A percentile compares a stretch with the other conserved stretches of the same genome.
phyloP scores from a whole-genome alignment of 2,797 vertebrate genomes.

The Chromis chromis region DNA sequence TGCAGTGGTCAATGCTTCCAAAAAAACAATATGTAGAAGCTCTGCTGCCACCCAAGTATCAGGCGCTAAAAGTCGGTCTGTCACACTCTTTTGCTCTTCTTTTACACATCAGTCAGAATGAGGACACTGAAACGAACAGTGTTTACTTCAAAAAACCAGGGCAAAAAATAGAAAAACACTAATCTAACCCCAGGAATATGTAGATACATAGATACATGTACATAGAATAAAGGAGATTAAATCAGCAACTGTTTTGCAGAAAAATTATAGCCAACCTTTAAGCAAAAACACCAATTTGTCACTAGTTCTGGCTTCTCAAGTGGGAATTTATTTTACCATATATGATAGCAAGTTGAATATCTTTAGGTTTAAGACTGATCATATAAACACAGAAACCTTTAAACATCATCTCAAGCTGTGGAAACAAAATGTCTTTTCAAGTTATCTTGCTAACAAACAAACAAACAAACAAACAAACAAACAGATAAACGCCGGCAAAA shows the following conservation, averaged over 20 bases:
- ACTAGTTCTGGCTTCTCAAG: neutral
- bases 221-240: neutral
- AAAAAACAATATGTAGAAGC: slow-evolving; percentile 22
- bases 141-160: slow-evolving; percentile 1
- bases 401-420: too few species aligned
- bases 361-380: too few species aligned
- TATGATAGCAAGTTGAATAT: neutral
- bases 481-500: too few species aligned
- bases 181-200: neutral
- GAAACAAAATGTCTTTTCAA: too few species aligned
- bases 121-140: neutral
- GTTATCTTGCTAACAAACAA: too few species aligned
- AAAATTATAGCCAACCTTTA: neutral
- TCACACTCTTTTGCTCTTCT: neutral
- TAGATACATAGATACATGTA: neutral
- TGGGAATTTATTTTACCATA: neutral
- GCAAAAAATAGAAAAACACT: neutral
- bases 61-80: neutral
- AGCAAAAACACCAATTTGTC: neutral
- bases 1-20: slow-evolving; percentile 27
- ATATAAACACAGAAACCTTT: too few species aligned
- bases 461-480: too few species aligned
- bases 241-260: neutral
- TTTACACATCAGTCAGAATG: slow-evolving; percentile 4
- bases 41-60: slow-evolving; percentile 8